Evolutionary conservation across 2,797 vertebrate genomes (phyloP).

Genomic region (Brachyalestes nurse): DNA sequence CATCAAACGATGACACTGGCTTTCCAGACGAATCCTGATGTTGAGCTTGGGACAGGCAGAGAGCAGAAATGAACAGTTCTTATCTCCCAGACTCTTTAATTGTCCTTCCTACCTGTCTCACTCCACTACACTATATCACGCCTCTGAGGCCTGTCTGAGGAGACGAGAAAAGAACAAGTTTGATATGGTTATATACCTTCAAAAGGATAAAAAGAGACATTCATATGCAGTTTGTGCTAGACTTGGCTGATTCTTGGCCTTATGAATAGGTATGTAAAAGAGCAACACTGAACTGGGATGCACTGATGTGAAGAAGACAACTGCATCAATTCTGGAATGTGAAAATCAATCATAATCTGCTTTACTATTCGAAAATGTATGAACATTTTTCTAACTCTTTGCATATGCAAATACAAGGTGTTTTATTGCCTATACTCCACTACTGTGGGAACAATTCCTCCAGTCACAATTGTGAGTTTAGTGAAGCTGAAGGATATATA

Average conservation of each 20-base stretch:
- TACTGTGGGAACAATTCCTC: no score
- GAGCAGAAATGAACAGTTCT: slow-evolving; percentile 14
- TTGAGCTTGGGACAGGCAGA: neutral
- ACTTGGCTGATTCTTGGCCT: neutral
- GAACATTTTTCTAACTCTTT: no score
- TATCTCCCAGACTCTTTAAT: slow-evolving; percentile 14
- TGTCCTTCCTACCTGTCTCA: slow-evolving; percentile 17
- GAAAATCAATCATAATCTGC: no score
- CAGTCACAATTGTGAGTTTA: no score
- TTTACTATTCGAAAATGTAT: no score
- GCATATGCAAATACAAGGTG: no score
- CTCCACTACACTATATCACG: neutral
- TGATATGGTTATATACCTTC: neutral
- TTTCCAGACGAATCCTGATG: slow-evolving; percentile 12
- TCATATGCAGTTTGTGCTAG: neutral
- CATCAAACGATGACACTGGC: slow-evolving; percentile 29
- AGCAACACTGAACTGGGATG: neutral
- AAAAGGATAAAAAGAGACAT: neutral
- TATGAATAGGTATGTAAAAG: neutral
- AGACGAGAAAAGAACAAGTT: slow-evolving; percentile 9
- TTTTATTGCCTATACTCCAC: no score
- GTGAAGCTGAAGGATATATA: no score
- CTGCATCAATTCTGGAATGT: no score
- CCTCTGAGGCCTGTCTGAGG: slow-evolving; percentile 14
- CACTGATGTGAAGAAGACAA: no score